Conservation (phyloP, 2,888 invertebrate species). For the Lacanobia wlatinum region DNA sequence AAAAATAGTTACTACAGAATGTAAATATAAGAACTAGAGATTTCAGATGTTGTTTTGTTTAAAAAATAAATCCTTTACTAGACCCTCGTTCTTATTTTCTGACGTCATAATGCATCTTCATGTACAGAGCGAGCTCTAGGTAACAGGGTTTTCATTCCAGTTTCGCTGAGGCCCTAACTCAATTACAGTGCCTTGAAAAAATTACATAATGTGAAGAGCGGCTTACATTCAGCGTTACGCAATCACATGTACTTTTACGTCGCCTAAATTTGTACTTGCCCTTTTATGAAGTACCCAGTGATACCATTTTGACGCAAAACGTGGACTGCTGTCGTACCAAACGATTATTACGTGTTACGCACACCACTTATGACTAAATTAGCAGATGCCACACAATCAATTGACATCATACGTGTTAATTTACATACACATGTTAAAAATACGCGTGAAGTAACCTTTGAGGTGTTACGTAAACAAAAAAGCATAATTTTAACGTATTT, state of each 20-base stretch:
- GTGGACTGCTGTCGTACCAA: conserved; percentile 47
- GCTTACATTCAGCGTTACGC: conserved; percentile 31
- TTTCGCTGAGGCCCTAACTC: conserved; percentile 7
- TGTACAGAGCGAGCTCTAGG: conserved; percentile 17
- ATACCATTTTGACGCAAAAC: conserved; percentile 61
- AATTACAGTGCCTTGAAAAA: conserved; percentile 18
- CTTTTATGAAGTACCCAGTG: conserved; percentile 23
- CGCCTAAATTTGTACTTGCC: conserved; percentile 22
- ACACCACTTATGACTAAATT: conserved; percentile 59
- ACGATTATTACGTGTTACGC: conserved; percentile 53
- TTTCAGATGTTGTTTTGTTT: neutral
- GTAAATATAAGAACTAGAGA: neutral
- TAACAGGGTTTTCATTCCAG: conserved; percentile 1
- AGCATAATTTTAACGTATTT: conserved; percentile 46
- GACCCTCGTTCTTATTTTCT: neutral
- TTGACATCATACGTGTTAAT: conserved; percentile 56
- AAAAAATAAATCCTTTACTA: neutral
- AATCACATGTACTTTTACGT: conserved; percentile 26
- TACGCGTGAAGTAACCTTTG: conserved; percentile 39
- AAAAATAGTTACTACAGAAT: neutral
- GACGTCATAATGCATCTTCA: conserved; percentile 1
- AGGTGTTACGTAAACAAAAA: conserved; percentile 41
- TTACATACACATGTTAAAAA: conserved; percentile 57
- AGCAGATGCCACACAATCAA: conserved; percentile 58
- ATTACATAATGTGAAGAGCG: conserved; percentile 30